Base-by-base conservation (phyloP, 1,140 invertebrate species). In the Lepidurus packardi region DNA sequence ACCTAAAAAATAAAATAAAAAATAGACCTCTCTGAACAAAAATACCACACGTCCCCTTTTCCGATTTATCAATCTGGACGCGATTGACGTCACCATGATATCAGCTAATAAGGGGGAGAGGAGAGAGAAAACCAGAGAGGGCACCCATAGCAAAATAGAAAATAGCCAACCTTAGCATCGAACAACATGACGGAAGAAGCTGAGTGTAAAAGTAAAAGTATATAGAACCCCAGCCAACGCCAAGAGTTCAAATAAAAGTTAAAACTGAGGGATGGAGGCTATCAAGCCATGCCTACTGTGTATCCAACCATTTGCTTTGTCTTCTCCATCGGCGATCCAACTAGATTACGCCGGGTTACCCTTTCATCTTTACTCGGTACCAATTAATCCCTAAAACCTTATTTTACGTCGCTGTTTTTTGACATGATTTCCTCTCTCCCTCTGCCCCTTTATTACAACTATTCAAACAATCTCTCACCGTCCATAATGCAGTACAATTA, bases 61-160 rank as follows among this genome's bases (percentile, higher is more conserved):
- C 53, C 13, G 53, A 9, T 65, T 65, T 65, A 65, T 65, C 53
- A 65, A 65, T 65, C 21, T 65, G 53, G 21, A 16, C 53, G 53
- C 53, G 53, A 65, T 65, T 65, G 53, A 65, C 53, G 53, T 65
- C 53, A 65, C 16, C 53, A 65, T 13, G 16, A 65, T 65, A 65
- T 65, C 53, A 16, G 53, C 53, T 65, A n/a, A 65, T 65, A 65
- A 65, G 16, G 53, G 53, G 21, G 21, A 21, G 53, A 16, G 53
- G 21, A 21, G 53, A 65, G 21, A 65, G 53, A n/a, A 65, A 65
- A 34, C 34, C 3, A 34, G 34, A 65, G 53, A 65, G 21, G 21
- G 21, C 53, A n/a, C 21, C 53, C 13, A 65, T 21, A 65, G 53
- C 53, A 65, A 65, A 65, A 65, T 21, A 65, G 53, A 13, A 65